These are phyloP conservation scores for Ptilonorhynchus violaceus DNA, from an alignment of 2,113 vertebrate species.

Conservation along the genomic window DNA sequence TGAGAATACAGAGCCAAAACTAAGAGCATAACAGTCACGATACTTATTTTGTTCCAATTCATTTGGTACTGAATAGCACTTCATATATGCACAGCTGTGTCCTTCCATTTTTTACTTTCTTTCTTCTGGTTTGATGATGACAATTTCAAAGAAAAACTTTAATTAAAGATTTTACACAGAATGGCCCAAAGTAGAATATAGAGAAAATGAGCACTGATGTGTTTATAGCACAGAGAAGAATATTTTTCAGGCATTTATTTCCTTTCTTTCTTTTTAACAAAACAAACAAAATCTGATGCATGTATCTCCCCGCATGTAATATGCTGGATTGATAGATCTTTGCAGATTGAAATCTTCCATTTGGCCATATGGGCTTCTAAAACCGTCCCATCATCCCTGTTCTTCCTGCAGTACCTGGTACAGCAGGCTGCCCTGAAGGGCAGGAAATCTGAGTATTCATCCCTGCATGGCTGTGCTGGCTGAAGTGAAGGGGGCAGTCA, in stretches of 20 bases:
- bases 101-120: constrained; percentile 63
- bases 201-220: constrained; percentile 73
- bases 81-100: constrained; percentile 81
- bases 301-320: neutral
- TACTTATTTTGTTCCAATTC: constrained; percentile 78
- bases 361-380: neutral
- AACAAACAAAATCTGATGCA: constrained; percentile 17
- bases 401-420: neutral
- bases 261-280: neutral
- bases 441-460: neutral
- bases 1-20: constrained; percentile 76
- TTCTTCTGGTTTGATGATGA: constrained; percentile 77
- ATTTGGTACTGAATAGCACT: constrained; percentile 81
- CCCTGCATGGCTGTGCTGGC: neutral
- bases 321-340: neutral
- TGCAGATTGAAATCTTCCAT: neutral
- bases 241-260: constrained; percentile 39
- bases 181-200: constrained; percentile 72
- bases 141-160: constrained; percentile 79
- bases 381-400: neutral
- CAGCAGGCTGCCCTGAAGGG: neutral
- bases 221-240: constrained; percentile 63
- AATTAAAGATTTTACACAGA: constrained; percentile 82
- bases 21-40: constrained; percentile 70
- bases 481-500: neutral